Conservation (phyloP, 2,113 vertebrate species). For the Mirounga angustirostris region DNA sequence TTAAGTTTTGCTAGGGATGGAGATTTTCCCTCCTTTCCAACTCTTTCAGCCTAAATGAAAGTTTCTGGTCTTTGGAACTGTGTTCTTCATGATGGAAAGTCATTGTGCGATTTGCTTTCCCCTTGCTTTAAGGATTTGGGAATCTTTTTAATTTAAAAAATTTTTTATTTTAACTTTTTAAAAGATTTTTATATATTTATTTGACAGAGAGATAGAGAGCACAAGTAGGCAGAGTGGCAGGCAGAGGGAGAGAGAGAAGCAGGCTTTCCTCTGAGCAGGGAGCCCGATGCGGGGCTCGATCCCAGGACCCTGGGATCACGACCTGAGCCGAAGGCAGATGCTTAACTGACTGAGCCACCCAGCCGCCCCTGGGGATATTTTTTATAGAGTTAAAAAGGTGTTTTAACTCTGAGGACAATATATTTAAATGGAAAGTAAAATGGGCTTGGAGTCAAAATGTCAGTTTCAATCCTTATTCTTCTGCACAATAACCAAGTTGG, state of each 20-base stretch:
- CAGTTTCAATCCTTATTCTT: not conserved
- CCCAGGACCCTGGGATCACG: too few relatives aligned
- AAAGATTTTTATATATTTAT: not conserved
- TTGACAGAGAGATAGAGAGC: not conserved
- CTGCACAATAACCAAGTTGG: not conserved
- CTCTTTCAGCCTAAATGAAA: not conserved
- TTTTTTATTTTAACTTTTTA: not conserved
- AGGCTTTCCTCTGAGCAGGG: too few relatives aligned
- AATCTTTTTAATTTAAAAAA: not conserved
- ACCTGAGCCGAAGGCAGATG: too few relatives aligned
- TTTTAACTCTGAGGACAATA: not conserved
- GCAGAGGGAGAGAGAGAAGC: too few relatives aligned
- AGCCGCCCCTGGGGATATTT: not conserved
- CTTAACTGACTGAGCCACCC: too few relatives aligned
- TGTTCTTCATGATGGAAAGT: not conserved
- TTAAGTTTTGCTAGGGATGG: not conserved
- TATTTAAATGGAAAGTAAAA: slow-evolving; percentile 3
- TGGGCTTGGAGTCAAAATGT: not conserved
- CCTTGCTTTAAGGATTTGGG: not conserved
- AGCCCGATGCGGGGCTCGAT: too few relatives aligned
- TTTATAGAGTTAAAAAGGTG: not conserved
- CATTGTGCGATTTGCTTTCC: not conserved
- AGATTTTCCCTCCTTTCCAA: not conserved
- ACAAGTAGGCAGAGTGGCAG: too few relatives aligned
- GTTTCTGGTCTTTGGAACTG: not conserved